Conservation (phyloP, 2,113 vertebrate genomes). For the Gila orcuttii region DNA sequence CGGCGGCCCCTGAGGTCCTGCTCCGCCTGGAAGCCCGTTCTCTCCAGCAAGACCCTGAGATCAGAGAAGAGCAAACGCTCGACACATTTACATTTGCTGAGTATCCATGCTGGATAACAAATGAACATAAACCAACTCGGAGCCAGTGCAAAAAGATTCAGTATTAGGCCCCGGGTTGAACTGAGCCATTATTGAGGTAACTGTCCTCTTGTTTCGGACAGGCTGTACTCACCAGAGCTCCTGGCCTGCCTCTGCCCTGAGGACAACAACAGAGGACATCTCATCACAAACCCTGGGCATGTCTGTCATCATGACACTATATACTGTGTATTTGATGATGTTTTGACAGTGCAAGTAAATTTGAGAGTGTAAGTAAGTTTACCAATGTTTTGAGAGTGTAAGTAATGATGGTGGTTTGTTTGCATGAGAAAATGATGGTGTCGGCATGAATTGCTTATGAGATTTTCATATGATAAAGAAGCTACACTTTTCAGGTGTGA, state of each 20-base stretch:
- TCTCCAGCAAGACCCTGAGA: slow-evolving; percentile 88
- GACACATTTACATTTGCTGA: neutral
- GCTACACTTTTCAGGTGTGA: too few relatives aligned
- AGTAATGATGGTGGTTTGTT: neutral
- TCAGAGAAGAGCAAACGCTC: slow-evolving; percentile 63
- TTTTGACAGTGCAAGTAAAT: neutral
- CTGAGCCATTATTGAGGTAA: neutral
- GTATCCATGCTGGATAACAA: neutral
- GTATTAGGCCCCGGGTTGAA: too few relatives aligned
- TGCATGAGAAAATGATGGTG: neutral
- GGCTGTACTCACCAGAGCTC: slow-evolving; percentile 87
- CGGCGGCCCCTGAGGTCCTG: slow-evolving; percentile 84
- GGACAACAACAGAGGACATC: slow-evolving; percentile 69
- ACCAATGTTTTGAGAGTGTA: neutral
- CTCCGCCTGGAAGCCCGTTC: slow-evolving; percentile 87
- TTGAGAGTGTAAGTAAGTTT: neutral
- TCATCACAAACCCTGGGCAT: slow-evolving; percentile 47
- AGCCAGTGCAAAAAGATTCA: neutral
- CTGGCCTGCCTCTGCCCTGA: slow-evolving; percentile 93
- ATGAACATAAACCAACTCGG: neutral
- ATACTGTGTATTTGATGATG: neutral
- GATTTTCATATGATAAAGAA: too few relatives aligned
- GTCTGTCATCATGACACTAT: neutral
- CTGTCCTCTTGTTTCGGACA: neutral
- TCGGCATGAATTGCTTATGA: neutral